A percentile compares a stretch with the other conserved stretches of the same genome.
Conservation (phyloP, 35 echinoderm and acorn worm genomes). For the Hemicentrotus pulcherrimus region DNA sequence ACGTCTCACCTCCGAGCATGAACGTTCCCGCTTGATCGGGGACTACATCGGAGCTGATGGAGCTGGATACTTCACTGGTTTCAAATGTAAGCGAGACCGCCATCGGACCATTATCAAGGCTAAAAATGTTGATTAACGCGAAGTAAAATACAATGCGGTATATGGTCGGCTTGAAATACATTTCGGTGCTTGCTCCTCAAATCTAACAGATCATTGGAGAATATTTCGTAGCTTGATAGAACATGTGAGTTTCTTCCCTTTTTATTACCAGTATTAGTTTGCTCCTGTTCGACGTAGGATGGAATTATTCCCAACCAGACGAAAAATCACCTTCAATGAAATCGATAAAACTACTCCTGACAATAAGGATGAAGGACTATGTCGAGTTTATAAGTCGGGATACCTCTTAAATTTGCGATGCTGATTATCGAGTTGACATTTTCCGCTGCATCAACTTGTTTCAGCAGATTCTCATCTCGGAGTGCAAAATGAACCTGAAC, state of each 20-base stretch:
- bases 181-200: neutral
- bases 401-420: neutral
- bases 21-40: neutral
- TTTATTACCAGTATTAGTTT: neutral
- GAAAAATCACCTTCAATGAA: neutral
- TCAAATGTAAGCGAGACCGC: neutral
- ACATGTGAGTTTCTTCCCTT: neutral
- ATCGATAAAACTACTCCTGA: neutral
- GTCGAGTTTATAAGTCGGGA: neutral
- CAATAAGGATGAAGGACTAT: neutral
- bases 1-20: neutral
- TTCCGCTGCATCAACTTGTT: conserved; percentile 10
- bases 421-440: neutral
- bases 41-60: neutral
- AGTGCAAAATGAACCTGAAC: neutral
- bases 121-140: neutral
- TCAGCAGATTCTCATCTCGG: neutral
- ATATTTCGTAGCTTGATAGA: neutral
- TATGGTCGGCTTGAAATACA: neutral
- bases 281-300: neutral
- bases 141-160: neutral
- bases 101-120: neutral
- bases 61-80: neutral
- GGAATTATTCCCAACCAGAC: neutral
- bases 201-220: neutral